Evolutionary conservation across 2,113 vertebrate species (phyloP).

Genomic region (Nibea albiflora): DNA sequence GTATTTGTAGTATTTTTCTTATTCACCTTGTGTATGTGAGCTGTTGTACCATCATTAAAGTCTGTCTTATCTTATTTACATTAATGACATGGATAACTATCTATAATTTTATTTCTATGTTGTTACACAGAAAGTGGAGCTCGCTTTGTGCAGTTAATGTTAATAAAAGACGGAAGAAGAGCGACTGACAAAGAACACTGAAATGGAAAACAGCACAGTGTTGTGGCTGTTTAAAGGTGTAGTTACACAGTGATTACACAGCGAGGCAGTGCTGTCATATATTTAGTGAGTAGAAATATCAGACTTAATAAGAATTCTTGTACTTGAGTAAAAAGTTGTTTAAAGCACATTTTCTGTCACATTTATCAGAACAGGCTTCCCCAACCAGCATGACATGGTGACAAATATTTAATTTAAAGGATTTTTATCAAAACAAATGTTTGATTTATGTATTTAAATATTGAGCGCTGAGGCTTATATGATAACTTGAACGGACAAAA

Average conservation of each 20-base stretch:
- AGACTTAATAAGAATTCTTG: neutral
- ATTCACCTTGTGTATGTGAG: too few species aligned
- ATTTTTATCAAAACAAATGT: too few species aligned
- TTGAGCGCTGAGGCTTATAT: neutral
- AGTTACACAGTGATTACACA: neutral
- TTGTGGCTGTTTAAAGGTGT: neutral
- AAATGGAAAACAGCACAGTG: neutral
- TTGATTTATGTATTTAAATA: neutral
- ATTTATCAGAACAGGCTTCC: too few species aligned
- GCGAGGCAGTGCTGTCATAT: neutral
- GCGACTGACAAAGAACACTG: neutral
- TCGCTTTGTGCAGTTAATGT: neutral
- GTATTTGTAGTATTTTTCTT: too few species aligned
- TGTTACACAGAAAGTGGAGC: neutral
- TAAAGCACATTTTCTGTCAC: neutral
- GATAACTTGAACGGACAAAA: neutral
- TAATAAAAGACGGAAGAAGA: neutral
- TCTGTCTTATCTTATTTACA: too few species aligned
- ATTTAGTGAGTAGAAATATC: neutral
- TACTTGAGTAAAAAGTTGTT: neutral
- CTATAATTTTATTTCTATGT: too few species aligned
- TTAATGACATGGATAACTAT: too few species aligned
- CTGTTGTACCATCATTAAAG: too few species aligned
- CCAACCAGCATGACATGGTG: neutral
- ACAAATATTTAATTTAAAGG: neutral